Percentiles rank a stretch among this genome's conserved stretches.
Conservation (phyloP, 2,888 invertebrate genomes). For the Drosophila paucipuncta region DNA sequence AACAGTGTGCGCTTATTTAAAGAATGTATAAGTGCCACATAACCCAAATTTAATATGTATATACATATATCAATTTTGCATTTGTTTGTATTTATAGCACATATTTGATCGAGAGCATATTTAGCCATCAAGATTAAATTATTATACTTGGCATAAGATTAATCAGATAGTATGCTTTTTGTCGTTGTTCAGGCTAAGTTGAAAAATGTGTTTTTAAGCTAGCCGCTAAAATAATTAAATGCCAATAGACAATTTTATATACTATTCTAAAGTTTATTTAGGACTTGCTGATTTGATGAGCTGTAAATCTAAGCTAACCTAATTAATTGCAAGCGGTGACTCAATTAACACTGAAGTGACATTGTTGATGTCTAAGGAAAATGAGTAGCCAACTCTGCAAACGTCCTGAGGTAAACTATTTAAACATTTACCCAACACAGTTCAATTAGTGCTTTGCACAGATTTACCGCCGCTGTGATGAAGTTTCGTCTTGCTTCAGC, state of each 20-base stretch:
- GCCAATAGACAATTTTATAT: background rate
- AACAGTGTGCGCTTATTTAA: background rate
- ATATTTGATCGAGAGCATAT: background rate
- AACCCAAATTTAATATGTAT: background rate
- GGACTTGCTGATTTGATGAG: background rate
- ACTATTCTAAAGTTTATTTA: background rate
- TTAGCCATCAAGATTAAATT: background rate
- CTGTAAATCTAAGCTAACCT: constrained; percentile 8
- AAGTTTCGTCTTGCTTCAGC: constrained; percentile 1
- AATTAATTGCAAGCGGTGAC: constrained; percentile 1
- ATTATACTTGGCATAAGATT: background rate
- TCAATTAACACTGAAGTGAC: background rate
- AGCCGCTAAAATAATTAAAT: background rate
- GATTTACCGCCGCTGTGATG: constrained; percentile 13
- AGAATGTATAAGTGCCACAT: background rate
- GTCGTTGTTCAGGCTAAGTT: background rate
- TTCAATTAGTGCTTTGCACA: constrained; percentile 50
- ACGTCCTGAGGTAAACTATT: constrained; percentile 17
- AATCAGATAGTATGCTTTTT: background rate
- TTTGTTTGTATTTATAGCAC: background rate
- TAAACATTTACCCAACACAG: constrained; percentile 38
- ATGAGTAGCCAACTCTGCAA: background rate
- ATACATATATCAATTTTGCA: background rate
- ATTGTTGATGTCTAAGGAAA: background rate
- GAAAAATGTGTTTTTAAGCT: background rate